Evolutionary conservation across 2,113 vertebrate genomes (phyloP).

Genomic region (Erpornis zantholeuca): DNA sequence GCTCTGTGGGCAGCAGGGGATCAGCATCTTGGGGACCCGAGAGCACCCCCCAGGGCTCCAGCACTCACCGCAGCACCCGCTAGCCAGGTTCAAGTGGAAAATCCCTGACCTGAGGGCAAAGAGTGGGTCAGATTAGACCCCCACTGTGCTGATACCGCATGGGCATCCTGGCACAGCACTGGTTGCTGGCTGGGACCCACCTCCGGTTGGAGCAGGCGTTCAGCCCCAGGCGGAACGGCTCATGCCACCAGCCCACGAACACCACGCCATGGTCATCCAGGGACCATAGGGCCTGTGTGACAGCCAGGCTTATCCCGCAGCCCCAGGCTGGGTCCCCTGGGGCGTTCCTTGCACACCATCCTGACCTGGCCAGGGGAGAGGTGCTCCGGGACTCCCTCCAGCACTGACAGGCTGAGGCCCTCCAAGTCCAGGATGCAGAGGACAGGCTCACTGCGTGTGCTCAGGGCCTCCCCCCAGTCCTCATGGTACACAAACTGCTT

Average conservation of each 20-base stretch:
- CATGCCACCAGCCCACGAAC: conserved; percentile 92
- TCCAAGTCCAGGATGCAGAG: conserved; percentile 89
- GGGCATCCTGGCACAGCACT: rapidly evolving
- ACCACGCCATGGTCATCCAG: conserved; percentile 86
- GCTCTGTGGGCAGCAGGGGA: conserved; percentile 65
- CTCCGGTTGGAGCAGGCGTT: conserved; percentile 87
- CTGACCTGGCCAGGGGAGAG: conserved; percentile 93
- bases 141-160: rapidly evolving
- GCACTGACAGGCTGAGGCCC: conserved; percentile 81
- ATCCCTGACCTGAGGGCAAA: conserved; percentile 80
- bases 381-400: conserved; percentile 85
- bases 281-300: conserved; percentile 90
- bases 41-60: rapidly evolving
- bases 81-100: conserved; percentile 87
- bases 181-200: conserved; percentile 57
- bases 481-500: conserved; percentile 86
- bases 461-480: conserved; percentile 90
- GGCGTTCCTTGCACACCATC: rapidly evolving
- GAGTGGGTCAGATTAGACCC: not conserved
- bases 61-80: conserved; percentile 84
- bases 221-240: conserved; percentile 88
- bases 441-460: conserved; percentile 78
- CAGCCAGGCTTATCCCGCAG: not conserved
- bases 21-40: not conserved
- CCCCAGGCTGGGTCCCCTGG: rapidly evolving